These are phyloP conservation scores for Trachelus troglodyta DNA, from an alignment of 2,888 invertebrate genomes.

Conservation along the genomic window DNA sequence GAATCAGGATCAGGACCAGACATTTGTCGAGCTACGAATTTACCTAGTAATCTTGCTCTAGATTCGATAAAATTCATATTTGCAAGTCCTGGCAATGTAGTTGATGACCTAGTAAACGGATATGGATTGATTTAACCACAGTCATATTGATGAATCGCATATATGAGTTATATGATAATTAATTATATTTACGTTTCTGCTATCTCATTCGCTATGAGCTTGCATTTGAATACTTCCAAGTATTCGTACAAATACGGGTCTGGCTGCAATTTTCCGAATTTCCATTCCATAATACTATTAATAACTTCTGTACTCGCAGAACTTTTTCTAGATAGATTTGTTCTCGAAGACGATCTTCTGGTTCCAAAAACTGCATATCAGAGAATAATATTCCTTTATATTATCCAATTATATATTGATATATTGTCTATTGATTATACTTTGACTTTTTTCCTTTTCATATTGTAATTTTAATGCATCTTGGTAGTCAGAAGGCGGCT, in stretches of 20 bases:
- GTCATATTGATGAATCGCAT: background rate
- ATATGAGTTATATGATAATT: background rate
- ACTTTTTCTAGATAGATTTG: background rate
- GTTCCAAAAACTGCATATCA: background rate
- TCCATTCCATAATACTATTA: slow-evolving; percentile 28
- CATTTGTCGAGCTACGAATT: slow-evolving; percentile 58
- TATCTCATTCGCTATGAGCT: slow-evolving; percentile 35
- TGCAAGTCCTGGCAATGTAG: slow-evolving; percentile 21
- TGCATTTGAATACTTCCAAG: slow-evolving; percentile 43
- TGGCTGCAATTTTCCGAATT: slow-evolving; percentile 46
- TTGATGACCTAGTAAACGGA: background rate
- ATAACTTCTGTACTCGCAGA: background rate
- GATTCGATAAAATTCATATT: slow-evolving; percentile 38
- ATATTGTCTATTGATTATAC: background rate
- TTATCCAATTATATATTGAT: background rate
- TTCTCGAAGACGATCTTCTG: background rate
- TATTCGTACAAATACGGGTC: slow-evolving; percentile 47
- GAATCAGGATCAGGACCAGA: slow-evolving; percentile 41
- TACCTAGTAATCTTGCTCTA: slow-evolving; percentile 49
- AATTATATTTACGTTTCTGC: slow-evolving; percentile 18
- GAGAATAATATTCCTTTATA: background rate
- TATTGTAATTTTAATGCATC: background rate
- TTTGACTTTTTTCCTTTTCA: background rate
- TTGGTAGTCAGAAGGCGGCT: background rate
- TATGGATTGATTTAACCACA: background rate